Conservation (phyloP, 2,888 invertebrate genomes). For the Allacma fusca region DNA sequence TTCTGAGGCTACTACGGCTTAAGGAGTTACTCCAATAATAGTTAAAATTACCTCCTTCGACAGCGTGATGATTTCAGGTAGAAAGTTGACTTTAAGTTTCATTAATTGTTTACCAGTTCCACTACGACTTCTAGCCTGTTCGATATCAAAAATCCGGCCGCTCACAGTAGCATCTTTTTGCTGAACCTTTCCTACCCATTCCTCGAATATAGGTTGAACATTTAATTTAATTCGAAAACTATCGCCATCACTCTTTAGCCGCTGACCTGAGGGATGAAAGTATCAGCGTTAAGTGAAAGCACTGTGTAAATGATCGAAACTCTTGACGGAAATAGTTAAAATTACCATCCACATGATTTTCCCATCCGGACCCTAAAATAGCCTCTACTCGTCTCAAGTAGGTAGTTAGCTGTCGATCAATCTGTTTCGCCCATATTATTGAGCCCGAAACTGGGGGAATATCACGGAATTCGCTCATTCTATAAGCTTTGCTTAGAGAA, state of each 20-base stretch:
- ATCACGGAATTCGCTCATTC: conserved; percentile 89
- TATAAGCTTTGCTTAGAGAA: conserved; percentile 91
- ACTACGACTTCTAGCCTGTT: conserved; percentile 69
- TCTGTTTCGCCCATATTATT: conserved; percentile 99
- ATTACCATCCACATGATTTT: conserved; percentile 90
- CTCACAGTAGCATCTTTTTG: conserved; percentile 92
- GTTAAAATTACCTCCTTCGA: conserved; percentile 96
- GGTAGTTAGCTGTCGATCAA: conserved; percentile 95
- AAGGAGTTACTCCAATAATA: no score
- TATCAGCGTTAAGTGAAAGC: no score
- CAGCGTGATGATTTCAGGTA: conserved; percentile 96
- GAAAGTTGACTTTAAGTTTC: conserved; percentile 89
- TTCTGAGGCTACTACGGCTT: no score
- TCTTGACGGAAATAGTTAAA: no score
- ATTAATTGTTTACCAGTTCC: conserved; percentile 64
- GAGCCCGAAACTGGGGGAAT: conserved; percentile 97
- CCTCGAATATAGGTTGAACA: conserved; percentile 96
- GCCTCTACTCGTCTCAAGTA: conserved; percentile 97
- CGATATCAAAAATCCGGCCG: conserved; percentile 93
- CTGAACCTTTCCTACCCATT: conserved; percentile 95
- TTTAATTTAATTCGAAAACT: conserved; percentile 96
- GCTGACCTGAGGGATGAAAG: conserved; percentile 90
- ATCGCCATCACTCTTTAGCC: conserved; percentile 95
- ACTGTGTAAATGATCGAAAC: no score
- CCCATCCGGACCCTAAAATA: conserved; percentile 89